A percentile compares a stretch with the other conserved stretches of the same genome.
Conservation (phyloP, 1,140 invertebrate species). For the Aphaenogaster rudis region DNA sequence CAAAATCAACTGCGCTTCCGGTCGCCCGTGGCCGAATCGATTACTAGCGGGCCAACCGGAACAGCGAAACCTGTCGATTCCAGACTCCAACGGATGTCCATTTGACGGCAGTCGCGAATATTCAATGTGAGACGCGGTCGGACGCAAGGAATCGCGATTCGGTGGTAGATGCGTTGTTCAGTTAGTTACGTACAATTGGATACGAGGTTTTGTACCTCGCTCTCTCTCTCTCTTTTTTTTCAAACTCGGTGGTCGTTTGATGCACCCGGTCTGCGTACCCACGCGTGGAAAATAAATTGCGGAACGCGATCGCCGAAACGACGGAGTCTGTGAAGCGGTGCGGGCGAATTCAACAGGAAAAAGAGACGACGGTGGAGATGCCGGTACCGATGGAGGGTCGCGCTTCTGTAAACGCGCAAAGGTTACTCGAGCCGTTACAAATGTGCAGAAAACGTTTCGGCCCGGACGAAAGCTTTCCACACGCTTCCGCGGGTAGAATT, state of each 20-base stretch:
- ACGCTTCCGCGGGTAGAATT: conserved; percentile 64
- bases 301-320: conserved; percentile 64
- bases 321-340: conserved; percentile 16
- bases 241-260: conserved; percentile 56
- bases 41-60: conserved; percentile 55
- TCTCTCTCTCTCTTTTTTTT: not conserved
- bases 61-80: conserved; percentile 70
- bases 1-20: conserved; percentile 52
- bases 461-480: conserved; percentile 64
- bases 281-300: conserved; percentile 72
- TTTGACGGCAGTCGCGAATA: conserved; percentile 67
- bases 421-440: conserved; percentile 78
- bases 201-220: not conserved
- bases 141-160: conserved; percentile 62
- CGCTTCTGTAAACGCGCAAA: conserved; percentile 55
- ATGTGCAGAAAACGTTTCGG: conserved; percentile 77
- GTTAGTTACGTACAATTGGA: conserved; percentile 30
- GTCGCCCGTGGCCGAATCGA: conserved; percentile 63
- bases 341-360: conserved; percentile 54
- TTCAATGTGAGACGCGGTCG: conserved; percentile 65
- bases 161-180: conserved; percentile 36
- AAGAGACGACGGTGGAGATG: conserved; percentile 48
- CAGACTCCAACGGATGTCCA: conserved; percentile 67
- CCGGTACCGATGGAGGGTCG: conserved; percentile 29
- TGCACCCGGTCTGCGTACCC: conserved; percentile 43